Evolutionary conservation across 2,797 vertebrate species (phyloP), one percentile per base, ranked within the genome.

Genomic region (Synanceia verrucosa): DNA sequence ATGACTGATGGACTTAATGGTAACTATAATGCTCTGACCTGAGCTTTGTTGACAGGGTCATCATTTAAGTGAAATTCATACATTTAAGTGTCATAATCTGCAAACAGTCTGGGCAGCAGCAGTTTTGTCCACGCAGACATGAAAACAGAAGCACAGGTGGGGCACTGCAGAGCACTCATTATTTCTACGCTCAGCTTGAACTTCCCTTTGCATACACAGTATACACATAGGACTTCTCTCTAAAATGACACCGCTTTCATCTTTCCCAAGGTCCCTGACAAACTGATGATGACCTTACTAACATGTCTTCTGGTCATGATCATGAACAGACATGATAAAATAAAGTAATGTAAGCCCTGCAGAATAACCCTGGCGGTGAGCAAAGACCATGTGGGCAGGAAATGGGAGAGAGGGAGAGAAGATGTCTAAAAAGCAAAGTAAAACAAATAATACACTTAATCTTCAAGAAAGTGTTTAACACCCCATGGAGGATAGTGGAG

Each of bases 141-240:
- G 33, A 48, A 52, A 75, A 31, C 18, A 61, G 59, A 63, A 71
- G 37, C 2, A 70, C 11, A 44, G 21, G 18, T 3, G 11, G 23
- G 43, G 59, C 52, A 23, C 50, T 29, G 26, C 26, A 64, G 47
- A 82, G 47, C 33, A 53, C 53, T 69, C 23, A 71, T 70, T 55
- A 65, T 29, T 44, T 62, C 37, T 53, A 48, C 31, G 57, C 58
- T 50, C 29, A 73, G 23, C n/a, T 31, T 29, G 5, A 41, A 71
- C 47, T 67, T 76, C 31, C 61, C 10, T 78, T 67, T 74, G 93
- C 91, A 93, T 94, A 93, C 93, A 92, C 82, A 89, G 91, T 93
- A 93, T 58, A 93, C 92, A 93, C 70, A 76, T 50, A 52, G 9
- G 34, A 74, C 63, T 80, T 66, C 50, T 73, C 84, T 73, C 84